Conservation (phyloP, 2,113 vertebrate species). For the Poeciliopsis occidentalis region DNA sequence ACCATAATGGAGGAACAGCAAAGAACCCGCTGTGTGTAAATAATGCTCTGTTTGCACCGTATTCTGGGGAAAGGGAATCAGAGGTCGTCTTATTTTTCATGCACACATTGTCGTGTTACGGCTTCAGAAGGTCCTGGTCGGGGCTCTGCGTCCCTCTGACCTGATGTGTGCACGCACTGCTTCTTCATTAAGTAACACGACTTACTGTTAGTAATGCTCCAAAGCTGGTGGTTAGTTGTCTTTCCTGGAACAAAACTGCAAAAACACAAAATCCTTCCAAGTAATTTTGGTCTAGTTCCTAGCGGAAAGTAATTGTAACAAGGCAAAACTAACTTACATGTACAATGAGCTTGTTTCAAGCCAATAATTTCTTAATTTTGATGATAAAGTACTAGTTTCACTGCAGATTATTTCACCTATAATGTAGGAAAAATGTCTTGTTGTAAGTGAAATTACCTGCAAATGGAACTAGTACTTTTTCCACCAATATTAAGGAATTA, state of each 20-base stretch:
- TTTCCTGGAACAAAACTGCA: neutral
- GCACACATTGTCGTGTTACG: neutral
- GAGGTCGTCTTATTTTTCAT: neutral
- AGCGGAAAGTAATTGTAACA: too few relatives aligned
- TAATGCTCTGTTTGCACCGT: slow-evolving; percentile 22
- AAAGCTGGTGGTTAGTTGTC: neutral
- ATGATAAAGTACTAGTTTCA: too few relatives aligned
- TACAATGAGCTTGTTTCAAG: too few relatives aligned
- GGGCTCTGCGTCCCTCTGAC: neutral
- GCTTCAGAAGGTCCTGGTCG: neutral
- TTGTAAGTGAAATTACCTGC: too few relatives aligned
- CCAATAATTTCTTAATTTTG: too few relatives aligned
- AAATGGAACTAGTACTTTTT: too few relatives aligned
- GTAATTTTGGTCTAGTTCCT: too few relatives aligned
- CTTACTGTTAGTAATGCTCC: neutral
- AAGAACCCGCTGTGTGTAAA: slow-evolving; percentile 24
- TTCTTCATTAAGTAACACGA: neutral
- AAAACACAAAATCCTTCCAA: neutral
- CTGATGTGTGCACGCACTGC: neutral
- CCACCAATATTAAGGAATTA: too few relatives aligned
- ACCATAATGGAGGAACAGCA: slow-evolving; percentile 21
- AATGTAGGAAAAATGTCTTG: too few relatives aligned
- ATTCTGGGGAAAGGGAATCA: slow-evolving; percentile 19
- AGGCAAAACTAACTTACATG: too few relatives aligned
- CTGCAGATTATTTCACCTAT: too few relatives aligned